Conservation (phyloP, 2,888 invertebrate genomes). For the Drosophila pegasa region DNA sequence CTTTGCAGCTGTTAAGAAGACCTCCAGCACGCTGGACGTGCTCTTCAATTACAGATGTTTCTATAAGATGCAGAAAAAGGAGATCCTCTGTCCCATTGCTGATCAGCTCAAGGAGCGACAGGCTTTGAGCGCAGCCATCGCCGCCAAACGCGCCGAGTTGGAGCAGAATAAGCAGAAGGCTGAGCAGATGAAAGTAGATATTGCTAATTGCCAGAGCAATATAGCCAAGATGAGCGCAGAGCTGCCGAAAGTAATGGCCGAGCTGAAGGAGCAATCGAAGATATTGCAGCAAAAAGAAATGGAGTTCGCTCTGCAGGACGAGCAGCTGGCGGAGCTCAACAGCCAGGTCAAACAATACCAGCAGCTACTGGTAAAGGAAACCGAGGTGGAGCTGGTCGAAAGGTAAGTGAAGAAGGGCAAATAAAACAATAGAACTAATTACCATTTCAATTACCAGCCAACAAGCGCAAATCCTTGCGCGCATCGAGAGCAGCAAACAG, state of each 20-base stretch:
- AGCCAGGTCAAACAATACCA: conserved; percentile 50
- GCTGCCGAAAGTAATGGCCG: conserved; percentile 30
- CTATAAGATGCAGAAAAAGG: conserved; percentile 79
- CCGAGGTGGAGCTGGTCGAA: conserved; percentile 61
- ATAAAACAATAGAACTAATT: neutral
- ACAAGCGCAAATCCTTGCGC: conserved; percentile 15
- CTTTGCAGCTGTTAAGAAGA: conserved; percentile 78
- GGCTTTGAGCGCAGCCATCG: conserved; percentile 46
- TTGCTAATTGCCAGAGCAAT: conserved; percentile 41
- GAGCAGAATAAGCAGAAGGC: conserved; percentile 43
- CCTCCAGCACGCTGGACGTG: conserved; percentile 71
- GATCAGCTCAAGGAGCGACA: conserved; percentile 58
- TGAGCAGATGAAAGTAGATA: conserved; percentile 44
- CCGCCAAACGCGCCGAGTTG: conserved; percentile 54
- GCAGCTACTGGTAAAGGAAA: conserved; percentile 69
- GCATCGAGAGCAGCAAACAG: conserved; percentile 42
- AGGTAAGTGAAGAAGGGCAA: conserved; percentile 36
- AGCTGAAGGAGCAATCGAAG: conserved; percentile 47
- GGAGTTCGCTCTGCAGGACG: conserved; percentile 33
- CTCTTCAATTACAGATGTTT: conserved; percentile 81
- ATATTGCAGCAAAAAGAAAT: conserved; percentile 44
- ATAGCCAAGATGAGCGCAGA: conserved; percentile 40
- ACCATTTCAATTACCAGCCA: conserved; percentile 34
- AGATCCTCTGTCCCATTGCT: conserved; percentile 65
- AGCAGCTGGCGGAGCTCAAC: conserved; percentile 37